These are phyloP conservation scores for Aspidapion aeneum DNA, from an alignment of 2,888 invertebrate species.

Conservation along the genomic window DNA sequence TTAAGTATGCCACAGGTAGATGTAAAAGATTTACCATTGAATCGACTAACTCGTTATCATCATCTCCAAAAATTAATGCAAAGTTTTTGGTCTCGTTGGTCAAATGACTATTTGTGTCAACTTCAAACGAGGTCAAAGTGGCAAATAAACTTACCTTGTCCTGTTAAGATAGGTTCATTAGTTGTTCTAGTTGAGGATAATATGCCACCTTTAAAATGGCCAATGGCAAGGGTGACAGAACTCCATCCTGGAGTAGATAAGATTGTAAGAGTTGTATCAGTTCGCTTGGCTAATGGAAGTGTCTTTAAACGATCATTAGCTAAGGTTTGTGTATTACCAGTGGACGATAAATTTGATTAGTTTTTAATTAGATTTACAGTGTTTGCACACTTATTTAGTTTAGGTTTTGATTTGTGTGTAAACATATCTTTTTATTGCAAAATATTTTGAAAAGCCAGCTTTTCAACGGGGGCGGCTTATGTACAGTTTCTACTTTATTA, in stretches of 20 bases:
- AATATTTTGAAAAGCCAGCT: no score
- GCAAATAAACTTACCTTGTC: constrained; percentile 1
- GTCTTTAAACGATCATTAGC: constrained; percentile 7
- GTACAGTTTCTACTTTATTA: no score
- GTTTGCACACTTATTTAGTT: no score
- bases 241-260: constrained; percentile 16
- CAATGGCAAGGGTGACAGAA: constrained; percentile 14
- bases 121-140: constrained; percentile 26
- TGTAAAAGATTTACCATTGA: no score
- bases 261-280: constrained; percentile 18
- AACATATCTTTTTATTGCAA: no score
- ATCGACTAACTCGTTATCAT: no score
- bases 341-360: neutral
- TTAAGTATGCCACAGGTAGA: no score
- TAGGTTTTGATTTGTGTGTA: no score
- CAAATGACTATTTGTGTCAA: constrained; percentile 24
- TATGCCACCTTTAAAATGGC: constrained; percentile 16
- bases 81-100: constrained; percentile 26
- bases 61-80: no score
- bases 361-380: no score
- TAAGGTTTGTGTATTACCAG: constrained; percentile 7
- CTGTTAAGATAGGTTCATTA: constrained; percentile 8
- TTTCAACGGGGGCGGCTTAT: no score
- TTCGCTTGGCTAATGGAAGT: constrained; percentile 4
- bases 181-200: constrained; percentile 20